Base-by-base conservation (phyloP, 2,113 vertebrate genomes). In the Microcebus lehilahytsara region DNA sequence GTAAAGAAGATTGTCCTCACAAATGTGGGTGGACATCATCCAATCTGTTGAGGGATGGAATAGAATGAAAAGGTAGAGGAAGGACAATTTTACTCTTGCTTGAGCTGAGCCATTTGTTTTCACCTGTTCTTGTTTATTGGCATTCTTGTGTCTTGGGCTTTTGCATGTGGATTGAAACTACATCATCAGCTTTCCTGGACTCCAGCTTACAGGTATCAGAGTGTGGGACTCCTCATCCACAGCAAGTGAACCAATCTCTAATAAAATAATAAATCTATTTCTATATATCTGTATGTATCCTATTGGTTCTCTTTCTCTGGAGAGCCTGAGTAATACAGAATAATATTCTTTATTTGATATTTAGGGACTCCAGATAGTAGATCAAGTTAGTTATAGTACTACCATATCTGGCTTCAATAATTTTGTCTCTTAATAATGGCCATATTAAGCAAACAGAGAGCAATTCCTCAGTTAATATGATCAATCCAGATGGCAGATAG, bases 401-500 rank as follows among this genome's bases (percentile, higher is more conserved):
- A 85, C 19, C 6, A n/a, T 74, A 79, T 20, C 11, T 53, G 58
- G 2, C 4, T 71, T 56, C n/a, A 94, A 64, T 22, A 53, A 34
- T 90, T 64, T 86, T n/a, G 2, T 12, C 13, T 66, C n/a, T 53
- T 88, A 77, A 23, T 25, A 56, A 4, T 75, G 37, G 0, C 19
- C 69, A 30, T 78, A 56, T 71, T 80, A 74, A 95, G 14, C 79
- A 11, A 20, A 32, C 3, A 51, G 19, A 72, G 13, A 81, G 12
- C 25, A 85, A 56, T 75, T 78, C 66, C n/a, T 89, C 80, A 89
- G 32, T 79, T 62, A 64, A 89, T 64, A 7, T 53, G 32, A 94
- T 60, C 27, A 85, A 5, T 83, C 1, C 17, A 79, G 49, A 5
- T 58, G 86, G 27, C 17, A n/a, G 9, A 87, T 27, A 25, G 6